A percentile compares a stretch with the other conserved stretches of the same genome.
phyloP scores from a whole-genome alignment of 1,140 invertebrate species.

The Ceratosolen fusciceps region DNA sequence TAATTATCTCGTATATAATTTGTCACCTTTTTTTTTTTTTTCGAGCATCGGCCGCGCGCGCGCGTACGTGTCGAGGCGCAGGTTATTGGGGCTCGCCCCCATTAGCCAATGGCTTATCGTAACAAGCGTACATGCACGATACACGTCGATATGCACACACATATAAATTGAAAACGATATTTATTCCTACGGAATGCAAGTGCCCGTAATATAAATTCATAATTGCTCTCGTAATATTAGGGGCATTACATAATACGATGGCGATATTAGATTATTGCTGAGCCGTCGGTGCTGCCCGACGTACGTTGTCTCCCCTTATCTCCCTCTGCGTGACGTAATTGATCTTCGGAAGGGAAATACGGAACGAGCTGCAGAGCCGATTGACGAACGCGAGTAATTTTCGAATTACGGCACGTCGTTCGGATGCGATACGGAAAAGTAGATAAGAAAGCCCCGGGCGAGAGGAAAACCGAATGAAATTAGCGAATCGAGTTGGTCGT shows the following conservation, averaged over 20 bases:
- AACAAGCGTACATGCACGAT: too few species aligned
- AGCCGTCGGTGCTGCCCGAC: not conserved
- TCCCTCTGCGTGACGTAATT: not conserved
- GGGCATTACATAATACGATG: not conserved
- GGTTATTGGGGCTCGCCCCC: too few species aligned
- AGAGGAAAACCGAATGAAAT: conserved; percentile 16
- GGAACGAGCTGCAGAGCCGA: too few species aligned
- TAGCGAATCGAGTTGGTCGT: too few species aligned
- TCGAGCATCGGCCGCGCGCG: too few species aligned
- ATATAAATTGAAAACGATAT: too few species aligned
- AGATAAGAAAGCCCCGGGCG: conserved; percentile 18
- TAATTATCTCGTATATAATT: too few species aligned
- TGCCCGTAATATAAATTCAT: not conserved
- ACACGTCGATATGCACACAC: too few species aligned
- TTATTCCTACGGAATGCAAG: too few species aligned
- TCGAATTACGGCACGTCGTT: not conserved
- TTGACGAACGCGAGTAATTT: not conserved
- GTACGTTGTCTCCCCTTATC: not conserved
- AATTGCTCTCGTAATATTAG: not conserved
- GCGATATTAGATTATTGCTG: not conserved
- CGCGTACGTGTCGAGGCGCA: too few species aligned
- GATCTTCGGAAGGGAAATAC: not conserved
- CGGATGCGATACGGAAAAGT: not conserved
- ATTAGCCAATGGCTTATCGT: too few species aligned
- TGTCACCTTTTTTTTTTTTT: too few species aligned